These are phyloP conservation scores for Neodiprion virginianus DNA, from an alignment of 1,140 invertebrate genomes.

Conservation along the genomic window DNA sequence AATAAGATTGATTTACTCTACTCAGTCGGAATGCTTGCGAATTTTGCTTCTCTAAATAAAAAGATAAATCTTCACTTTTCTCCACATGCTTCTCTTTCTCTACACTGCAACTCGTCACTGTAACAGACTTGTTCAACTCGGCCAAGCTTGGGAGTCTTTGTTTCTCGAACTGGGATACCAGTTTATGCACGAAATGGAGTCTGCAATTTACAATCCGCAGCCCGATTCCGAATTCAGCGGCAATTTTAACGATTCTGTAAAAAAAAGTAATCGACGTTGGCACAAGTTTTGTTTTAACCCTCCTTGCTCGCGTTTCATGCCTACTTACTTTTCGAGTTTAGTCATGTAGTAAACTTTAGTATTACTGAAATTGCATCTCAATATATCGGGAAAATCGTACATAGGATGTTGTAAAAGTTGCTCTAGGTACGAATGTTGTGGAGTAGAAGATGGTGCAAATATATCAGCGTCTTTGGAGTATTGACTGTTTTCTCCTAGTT, in stretches of 20 bases:
- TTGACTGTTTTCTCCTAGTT: slow-evolving; percentile 29
- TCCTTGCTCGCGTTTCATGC: neutral
- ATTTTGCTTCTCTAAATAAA: slow-evolving; percentile 44
- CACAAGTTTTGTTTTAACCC: too few relatives aligned
- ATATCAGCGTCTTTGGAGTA: slow-evolving; percentile 26
- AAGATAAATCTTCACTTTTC: slow-evolving; percentile 37
- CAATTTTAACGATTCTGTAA: slow-evolving; percentile 43
- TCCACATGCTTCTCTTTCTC: neutral
- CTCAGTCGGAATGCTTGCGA: slow-evolving; percentile 39
- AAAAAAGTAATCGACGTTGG: neutral
- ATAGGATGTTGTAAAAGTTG: slow-evolving; percentile 40
- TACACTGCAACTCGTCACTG: slow-evolving; percentile 26
- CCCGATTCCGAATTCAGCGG: slow-evolving; percentile 38
- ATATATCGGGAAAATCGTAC: slow-evolving; percentile 41
- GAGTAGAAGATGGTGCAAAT: slow-evolving; percentile 51
- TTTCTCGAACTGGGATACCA: slow-evolving; percentile 41
- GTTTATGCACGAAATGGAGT: slow-evolving; percentile 50
- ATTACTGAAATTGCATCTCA: slow-evolving; percentile 42
- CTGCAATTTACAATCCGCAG: slow-evolving; percentile 39
- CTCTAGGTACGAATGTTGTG: slow-evolving; percentile 48
- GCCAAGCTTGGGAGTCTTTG: slow-evolving; percentile 27
- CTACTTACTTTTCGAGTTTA: slow-evolving; percentile 47
- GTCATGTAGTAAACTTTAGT: slow-evolving; percentile 51
- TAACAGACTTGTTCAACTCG: slow-evolving; percentile 28
- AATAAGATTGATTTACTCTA: slow-evolving; percentile 35